A percentile compares a stretch with the other conserved stretches of the same genome.
Evolutionary conservation across 2,888 invertebrate species (phyloP).

Genomic region (Rugalucina vietnamica): DNA sequence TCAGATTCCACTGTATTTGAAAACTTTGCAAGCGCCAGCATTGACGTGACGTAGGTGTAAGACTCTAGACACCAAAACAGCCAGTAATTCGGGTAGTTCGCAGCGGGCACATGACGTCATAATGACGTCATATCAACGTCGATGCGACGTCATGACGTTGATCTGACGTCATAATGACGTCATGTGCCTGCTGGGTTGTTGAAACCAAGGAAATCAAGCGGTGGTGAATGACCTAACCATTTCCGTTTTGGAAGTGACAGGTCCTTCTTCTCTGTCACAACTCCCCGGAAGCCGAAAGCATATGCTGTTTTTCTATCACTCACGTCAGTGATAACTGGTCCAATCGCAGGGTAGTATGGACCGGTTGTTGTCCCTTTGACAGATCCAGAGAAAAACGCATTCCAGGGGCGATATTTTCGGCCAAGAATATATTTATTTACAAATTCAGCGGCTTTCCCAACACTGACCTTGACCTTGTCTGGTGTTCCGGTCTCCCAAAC

Average conservation of each 20-base stretch:
- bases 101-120: too few species aligned
- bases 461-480: conserved; percentile 51
- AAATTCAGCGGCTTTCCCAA: conserved; percentile 56
- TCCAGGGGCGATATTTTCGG: conserved; percentile 69
- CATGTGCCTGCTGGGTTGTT: too few species aligned
- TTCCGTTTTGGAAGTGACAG: conserved; percentile 57
- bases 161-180: too few species aligned
- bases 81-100: conserved; percentile 66
- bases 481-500: conserved; percentile 69
- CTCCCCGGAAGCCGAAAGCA: conserved; percentile 65
- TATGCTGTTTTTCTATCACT: too few species aligned
- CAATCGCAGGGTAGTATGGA: too few species aligned
- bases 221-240: conserved; percentile 56
- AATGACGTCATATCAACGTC: too few species aligned
- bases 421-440: conserved; percentile 56
- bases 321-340: too few species aligned
- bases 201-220: conserved; percentile 72
- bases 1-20: conserved; percentile 77
- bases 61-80: conserved; percentile 77
- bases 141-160: too few species aligned
- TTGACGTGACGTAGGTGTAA: conserved; percentile 73
- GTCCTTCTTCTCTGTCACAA: conserved; percentile 64
- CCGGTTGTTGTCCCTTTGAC: conserved; percentile 66
- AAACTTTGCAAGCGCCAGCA: conserved; percentile 73
- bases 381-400: conserved; percentile 73